phyloP scores from a whole-genome alignment of 2,888 invertebrate species.

The Tinea semifulvella region DNA sequence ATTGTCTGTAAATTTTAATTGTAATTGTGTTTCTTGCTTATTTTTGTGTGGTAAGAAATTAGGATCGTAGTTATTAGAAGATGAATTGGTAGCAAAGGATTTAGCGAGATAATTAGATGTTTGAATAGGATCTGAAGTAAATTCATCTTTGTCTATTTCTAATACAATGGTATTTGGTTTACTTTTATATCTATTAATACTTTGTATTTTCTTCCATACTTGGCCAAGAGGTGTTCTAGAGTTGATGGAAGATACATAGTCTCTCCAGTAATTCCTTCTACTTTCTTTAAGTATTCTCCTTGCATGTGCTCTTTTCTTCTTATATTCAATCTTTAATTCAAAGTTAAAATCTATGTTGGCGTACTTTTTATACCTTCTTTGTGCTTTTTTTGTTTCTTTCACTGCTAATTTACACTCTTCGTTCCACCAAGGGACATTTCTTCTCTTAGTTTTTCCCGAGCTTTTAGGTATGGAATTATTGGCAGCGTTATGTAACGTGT shows the following conservation, averaged over 20 bases:
- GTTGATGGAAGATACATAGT: constrained; percentile 16
- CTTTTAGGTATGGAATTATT: constrained; percentile 11
- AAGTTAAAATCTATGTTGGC: constrained; percentile 13
- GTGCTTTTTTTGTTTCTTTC: constrained; percentile 13
- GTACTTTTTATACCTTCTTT: constrained; percentile 11
- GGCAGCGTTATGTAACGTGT: constrained; percentile 15
- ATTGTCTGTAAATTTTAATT: not conserved
- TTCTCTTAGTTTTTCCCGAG: constrained; percentile 12
- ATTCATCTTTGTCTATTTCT: constrained; percentile 1
- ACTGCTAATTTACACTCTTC: constrained; percentile 14
- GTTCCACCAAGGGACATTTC: constrained; percentile 12
- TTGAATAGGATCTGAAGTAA: not conserved
- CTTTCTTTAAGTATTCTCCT: constrained; percentile 15
- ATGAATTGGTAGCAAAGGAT: constrained; percentile 17
- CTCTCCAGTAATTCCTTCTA: constrained; percentile 13
- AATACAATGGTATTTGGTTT: constrained; percentile 1
- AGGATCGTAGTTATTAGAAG: constrained; percentile 17
- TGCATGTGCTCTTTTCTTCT: constrained; percentile 12
- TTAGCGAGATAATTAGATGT: constrained; percentile 12
- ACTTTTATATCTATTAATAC: not conserved
- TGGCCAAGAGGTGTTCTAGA: constrained; percentile 14
- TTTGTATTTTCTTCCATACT: constrained; percentile 16
- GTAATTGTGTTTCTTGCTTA: not conserved
- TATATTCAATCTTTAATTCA: constrained; percentile 15
- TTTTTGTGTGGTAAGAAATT: constrained; percentile 13